Base-by-base conservation (phyloP, 1,140 invertebrate species). In the Trachymyrmex septentrionalis region DNA sequence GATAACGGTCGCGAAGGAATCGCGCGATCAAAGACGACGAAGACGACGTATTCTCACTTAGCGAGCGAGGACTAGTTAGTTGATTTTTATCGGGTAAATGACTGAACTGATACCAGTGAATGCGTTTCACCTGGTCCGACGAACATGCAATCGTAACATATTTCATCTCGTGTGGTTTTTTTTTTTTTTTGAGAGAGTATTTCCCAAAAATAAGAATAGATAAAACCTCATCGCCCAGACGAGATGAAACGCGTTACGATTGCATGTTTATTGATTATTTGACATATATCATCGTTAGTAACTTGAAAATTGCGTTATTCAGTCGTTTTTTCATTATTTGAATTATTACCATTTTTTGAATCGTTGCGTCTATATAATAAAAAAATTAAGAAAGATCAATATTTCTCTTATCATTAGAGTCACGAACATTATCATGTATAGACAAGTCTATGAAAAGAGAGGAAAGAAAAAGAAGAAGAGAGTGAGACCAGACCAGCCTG, bases 1-100 rank as follows among this genome's bases (percentile, higher is more conserved):
- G 78, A 87, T 89, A 89, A 89, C 72, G 71, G 59, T 72, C 63
- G 77, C 67, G 53, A 0, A 44, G n/a, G 34, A 88, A 80, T 81
- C 59, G 69, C 82, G 86, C 66, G 19, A 12, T 77, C 48, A 34
- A 80, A 92, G 86, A 81, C 63, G 63, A 64, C n/a, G 16, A 34
- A n/a, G 24, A 66, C 10, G 10, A 67, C 16, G 3, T 34, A 57
- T n/a, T 63, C 30, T 76, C 24, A 30, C 16, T 6, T 3, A 34
- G 12, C 63, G 7, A 73, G 27, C 12, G 27, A 0, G 6, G 2
- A n/a, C 1, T 48, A n/a, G n/a, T 48, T 50, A 14, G 16, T 61
- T n/a, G 38, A 30, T 61, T 73, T 82, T n/a, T 0, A 71, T 72
- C 34, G 30, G 6, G 0, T 53, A 14, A 48, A 27, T 38, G 50